Conservation (phyloP, 2,797 vertebrate genomes). For the Myotis daubentonii region DNA sequence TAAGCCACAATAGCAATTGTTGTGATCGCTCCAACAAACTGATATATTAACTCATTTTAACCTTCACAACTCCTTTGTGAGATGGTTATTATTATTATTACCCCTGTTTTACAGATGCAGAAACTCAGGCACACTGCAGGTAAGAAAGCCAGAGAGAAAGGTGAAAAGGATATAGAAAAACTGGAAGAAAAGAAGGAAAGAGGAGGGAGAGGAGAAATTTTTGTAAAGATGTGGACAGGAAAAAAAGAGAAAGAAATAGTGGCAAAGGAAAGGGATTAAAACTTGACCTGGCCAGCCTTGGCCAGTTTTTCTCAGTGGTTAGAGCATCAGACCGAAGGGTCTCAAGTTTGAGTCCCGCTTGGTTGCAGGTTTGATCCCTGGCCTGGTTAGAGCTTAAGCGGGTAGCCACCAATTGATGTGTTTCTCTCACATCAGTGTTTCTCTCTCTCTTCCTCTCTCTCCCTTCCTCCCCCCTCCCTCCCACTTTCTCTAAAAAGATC, state of each 20-base stretch:
- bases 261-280: conserved; percentile 26
- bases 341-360: too few relatives aligned
- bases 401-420: too few relatives aligned
- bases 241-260: conserved; percentile 38
- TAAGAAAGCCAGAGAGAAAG: background rate
- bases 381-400: too few relatives aligned
- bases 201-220: background rate
- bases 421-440: too few relatives aligned
- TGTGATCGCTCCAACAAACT: background rate
- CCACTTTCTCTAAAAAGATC: too few relatives aligned
- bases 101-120: background rate
- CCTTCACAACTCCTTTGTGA: background rate
- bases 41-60: background rate
- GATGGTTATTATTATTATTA: background rate
- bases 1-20: background rate
- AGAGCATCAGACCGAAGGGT: too few relatives aligned
- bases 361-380: too few relatives aligned
- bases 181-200: background rate
- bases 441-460: too few relatives aligned
- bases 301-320: too few relatives aligned
- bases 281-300: background rate
- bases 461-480: too few relatives aligned
- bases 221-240: background rate
- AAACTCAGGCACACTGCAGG: background rate
- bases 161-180: background rate